Evolutionary conservation across 1,140 invertebrate species (phyloP).

Genomic region (Eubasilissa regina): DNA sequence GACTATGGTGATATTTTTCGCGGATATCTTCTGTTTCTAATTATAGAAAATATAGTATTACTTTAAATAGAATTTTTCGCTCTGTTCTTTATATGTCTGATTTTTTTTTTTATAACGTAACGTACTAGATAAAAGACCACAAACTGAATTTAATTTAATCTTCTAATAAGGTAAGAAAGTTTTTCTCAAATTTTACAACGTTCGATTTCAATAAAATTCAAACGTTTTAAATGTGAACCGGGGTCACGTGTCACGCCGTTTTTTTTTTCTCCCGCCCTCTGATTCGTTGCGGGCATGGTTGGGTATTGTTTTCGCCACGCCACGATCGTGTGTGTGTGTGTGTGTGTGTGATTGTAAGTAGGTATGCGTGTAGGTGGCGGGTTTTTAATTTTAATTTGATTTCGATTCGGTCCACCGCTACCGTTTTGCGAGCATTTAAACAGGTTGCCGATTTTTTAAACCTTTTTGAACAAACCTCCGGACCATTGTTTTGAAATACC

Average conservation of each 20-base stretch:
- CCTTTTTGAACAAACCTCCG: constrained; percentile 29
- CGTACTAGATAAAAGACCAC: no score
- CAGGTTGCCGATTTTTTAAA: constrained; percentile 37
- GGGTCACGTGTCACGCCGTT: constrained; percentile 9
- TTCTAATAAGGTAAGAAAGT: no score
- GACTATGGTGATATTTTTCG: no score
- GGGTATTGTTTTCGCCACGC: constrained; percentile 15
- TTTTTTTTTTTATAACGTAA: no score
- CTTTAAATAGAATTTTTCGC: no score
- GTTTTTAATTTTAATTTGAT: constrained; percentile 58
- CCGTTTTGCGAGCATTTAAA: constrained; percentile 50
- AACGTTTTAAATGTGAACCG: not conserved
- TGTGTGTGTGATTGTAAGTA: not conserved
- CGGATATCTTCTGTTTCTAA: no score
- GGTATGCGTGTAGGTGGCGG: constrained; percentile 15
- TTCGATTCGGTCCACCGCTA: constrained; percentile 55
- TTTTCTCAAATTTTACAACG: no score
- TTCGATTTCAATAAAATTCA: no score
- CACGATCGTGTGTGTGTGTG: not conserved
- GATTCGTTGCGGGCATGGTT: constrained; percentile 16
- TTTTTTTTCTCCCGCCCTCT: not conserved
- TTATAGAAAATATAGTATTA: no score
- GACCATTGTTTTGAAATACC: constrained; percentile 41
- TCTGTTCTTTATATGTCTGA: no score
- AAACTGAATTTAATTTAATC: no score